Evolutionary conservation across 2,113 vertebrate genomes (phyloP).

Genomic region (Hippopotamus amphibius): DNA sequence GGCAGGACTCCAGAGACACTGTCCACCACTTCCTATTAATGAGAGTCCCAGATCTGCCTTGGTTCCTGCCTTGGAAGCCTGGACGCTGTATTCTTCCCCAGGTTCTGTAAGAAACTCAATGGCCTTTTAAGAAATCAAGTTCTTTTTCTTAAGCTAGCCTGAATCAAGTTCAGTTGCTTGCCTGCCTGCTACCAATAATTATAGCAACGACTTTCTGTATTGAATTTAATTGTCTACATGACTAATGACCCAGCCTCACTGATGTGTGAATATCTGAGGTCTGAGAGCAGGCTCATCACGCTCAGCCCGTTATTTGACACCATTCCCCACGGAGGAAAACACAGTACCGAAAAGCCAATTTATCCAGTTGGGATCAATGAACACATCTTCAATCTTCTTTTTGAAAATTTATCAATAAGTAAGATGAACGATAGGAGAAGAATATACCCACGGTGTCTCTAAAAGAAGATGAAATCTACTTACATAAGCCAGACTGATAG

Average conservation of each 20-base stretch:
- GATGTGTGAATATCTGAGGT: background rate
- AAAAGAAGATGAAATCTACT: conserved; percentile 15
- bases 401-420: conserved; percentile 27
- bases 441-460: background rate
- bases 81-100: background rate
- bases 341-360: background rate
- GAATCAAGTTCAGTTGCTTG: conserved; percentile 29
- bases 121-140: background rate
- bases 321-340: background rate
- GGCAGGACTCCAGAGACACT: background rate
- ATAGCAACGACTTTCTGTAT: background rate
- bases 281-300: background rate
- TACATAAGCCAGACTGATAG: background rate
- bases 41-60: background rate
- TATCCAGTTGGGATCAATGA: conserved; percentile 4
- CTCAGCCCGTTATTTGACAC: background rate
- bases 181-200: background rate
- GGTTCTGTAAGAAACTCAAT: background rate
- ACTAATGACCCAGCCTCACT: conserved; percentile 5
- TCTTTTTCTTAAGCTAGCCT: conserved; percentile 13
- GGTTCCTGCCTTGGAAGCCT: background rate
- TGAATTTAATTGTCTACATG: conserved; percentile 36
- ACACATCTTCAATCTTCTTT: background rate
- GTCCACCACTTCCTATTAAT: background rate
- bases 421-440: conserved; percentile 20